Conservation (phyloP, 2,797 vertebrate genomes). For the Anguilla pacifica region DNA sequence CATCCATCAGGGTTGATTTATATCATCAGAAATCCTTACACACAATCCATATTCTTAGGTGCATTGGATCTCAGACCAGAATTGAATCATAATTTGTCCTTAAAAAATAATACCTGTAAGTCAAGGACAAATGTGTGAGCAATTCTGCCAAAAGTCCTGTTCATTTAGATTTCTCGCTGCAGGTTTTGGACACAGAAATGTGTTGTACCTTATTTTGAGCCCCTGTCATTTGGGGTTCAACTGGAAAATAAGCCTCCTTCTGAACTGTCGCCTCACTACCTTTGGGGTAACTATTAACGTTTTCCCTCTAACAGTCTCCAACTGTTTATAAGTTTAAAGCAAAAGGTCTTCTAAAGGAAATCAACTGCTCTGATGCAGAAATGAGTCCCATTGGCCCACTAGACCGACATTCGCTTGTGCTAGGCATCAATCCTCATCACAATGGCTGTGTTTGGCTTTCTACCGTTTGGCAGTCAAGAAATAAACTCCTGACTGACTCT, state of each 20-base stretch:
- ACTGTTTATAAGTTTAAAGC: neutral
- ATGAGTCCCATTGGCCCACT: neutral
- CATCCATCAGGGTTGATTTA: neutral
- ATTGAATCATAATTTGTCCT: neutral
- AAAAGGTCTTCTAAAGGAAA: neutral
- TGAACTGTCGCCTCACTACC: neutral
- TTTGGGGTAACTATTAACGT: neutral
- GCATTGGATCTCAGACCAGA: neutral
- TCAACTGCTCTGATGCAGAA: neutral
- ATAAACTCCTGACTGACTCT: neutral
- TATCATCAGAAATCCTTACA: neutral
- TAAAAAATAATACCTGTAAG: neutral
- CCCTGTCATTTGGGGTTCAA: neutral
- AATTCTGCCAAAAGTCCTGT: neutral
- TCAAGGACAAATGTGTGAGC: neutral
- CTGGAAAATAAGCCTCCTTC: neutral
- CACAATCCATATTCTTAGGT: neutral
- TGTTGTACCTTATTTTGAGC: neutral
- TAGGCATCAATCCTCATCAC: neutral
- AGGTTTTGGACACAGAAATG: neutral
- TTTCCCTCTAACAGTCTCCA: neutral
- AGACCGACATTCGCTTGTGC: neutral
- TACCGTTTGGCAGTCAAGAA: neutral
- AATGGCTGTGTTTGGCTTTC: neutral
- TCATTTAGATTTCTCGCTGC: neutral